Conservation (phyloP, 2,113 vertebrate species). For the Tragelaphus imberbis region DNA sequence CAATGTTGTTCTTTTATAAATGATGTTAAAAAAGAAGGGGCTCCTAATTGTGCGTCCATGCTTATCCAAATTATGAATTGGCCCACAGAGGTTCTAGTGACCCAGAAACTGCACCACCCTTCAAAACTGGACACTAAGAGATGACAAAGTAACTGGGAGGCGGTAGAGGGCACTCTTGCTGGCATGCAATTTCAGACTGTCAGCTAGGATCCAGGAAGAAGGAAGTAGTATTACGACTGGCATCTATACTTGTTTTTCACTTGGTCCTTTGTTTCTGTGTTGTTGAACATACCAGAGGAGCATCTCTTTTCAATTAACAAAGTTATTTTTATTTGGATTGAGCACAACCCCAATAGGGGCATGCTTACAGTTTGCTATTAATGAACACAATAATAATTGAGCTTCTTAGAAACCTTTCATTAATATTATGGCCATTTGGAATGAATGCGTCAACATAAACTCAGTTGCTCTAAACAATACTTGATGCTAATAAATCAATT, state of each 20-base stretch:
- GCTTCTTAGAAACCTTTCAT: slow-evolving; percentile 36
- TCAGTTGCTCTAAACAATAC: slow-evolving; percentile 27
- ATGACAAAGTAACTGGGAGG: neutral
- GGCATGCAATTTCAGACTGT: neutral
- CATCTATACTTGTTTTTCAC: neutral
- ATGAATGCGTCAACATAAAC: slow-evolving; percentile 26
- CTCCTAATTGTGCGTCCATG: neutral
- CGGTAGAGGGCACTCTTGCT: neutral
- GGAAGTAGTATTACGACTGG: neutral
- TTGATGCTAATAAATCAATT: slow-evolving; percentile 66
- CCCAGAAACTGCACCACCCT: neutral
- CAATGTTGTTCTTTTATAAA: neutral
- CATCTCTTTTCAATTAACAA: slow-evolving; percentile 18
- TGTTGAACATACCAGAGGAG: neutral
- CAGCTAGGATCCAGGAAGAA: neutral
- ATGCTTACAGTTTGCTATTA: slow-evolving; percentile 24
- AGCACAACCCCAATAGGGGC: neutral
- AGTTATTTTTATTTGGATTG: slow-evolving; percentile 34
- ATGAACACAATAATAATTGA: slow-evolving; percentile 15
- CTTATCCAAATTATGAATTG: neutral
- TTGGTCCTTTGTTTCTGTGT: neutral
- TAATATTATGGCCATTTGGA: neutral
- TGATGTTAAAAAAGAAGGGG: neutral
- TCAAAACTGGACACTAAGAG: neutral
- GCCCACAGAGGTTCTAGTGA: neutral